Evolutionary conservation across 2,113 vertebrate species (phyloP), one percentile per base, ranked within the genome.

Genomic region (Semicossyphus pulcher): DNA sequence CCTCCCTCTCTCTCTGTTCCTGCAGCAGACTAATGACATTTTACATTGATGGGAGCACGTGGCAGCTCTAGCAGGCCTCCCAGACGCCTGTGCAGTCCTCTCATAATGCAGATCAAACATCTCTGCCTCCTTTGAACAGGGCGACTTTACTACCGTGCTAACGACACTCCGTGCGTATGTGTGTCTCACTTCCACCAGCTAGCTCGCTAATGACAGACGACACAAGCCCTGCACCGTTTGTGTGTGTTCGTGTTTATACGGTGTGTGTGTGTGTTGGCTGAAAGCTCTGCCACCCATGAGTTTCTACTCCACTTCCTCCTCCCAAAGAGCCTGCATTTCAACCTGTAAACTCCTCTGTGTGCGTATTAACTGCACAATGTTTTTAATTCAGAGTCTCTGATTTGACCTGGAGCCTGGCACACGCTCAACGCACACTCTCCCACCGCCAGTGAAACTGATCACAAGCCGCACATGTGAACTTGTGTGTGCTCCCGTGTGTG

Each of bases 201-300:
- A 53, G 53, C 76, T 85, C 81, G 42, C 54, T 92, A 92, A 89
- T 90, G 90, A 92, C 88, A 92, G 89, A 87, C 41, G 80, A 66
- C 81, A 71, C 36, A 54, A 57, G 80, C n/a, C 7, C 56, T 63
- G 52, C 61, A 44, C 48, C 7, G 31, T 39, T 42, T 58, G 49
- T 77, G 54, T 76, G 54, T 61, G 76, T 3, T 36, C 34, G 41
- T 83, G 72, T 81, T 52, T 79, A 63, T 36, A 31, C 7, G 41
- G 41, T 34, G 28, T 58, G 34, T 57, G 21, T 61, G 47, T 86
- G 58, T 78, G 73, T 86, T 80, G 80, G 64, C 83, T 68, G 51
- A 76, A 62, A 52, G 32, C 41, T 82, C 36, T 67, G 72, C 91
- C 90, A 92, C 88, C 90, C 81, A 16, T 86, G 79, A 89, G 62